Base-by-base conservation (phyloP, 2,797 vertebrate genomes). In the Danio kyathit region DNA sequence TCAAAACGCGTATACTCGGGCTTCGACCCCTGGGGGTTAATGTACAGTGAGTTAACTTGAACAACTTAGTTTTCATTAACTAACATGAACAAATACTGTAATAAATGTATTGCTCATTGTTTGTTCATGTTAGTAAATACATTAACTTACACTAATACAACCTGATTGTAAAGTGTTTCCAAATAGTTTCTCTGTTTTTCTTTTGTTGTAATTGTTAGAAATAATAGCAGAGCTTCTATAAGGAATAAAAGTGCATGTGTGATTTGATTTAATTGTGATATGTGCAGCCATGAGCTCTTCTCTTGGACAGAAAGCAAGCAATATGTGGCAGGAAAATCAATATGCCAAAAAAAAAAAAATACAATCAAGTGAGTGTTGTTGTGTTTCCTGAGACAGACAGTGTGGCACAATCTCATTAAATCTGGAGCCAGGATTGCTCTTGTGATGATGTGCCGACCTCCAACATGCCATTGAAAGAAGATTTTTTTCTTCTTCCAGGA, bases 361-460 rank as follows among this genome's bases (percentile, higher is more conserved):
- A 56, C 81, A 59, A 76, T 60, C 11, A 21, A 69, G 57, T 63
- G 61, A 75, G 67, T 74, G 78, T 38, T 48, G 59, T 41, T 72
- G 74, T 79, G 64, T 85, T 66, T 77, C 63, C 51, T 19, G 46
- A 61, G 72, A 59, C 49, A 80, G 70, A 65, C 71, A 48, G 54
- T 44, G 54, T 63, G 57, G 12, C 57, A 60, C 83, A 83, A 66
- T 84, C 80, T 84, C 85, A 80, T 86, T 75, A 80, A 69, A 67
- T 64, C 66, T n/a, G 4, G 7, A 48, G 56, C 76, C 82, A 80
- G 41, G 74, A 60, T 77, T 56, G 17, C 74, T 48, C n/a, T 41
- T 76, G 44, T 48, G 67, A 64, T 73, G 38, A 75, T 17, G 52
- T 46, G 49, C 48, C 7, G 38, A 65, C 73, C 76, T 84, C 79